Evolutionary conservation across 2,888 invertebrate species (phyloP).

Genomic region (Catocala sponsa): DNA sequence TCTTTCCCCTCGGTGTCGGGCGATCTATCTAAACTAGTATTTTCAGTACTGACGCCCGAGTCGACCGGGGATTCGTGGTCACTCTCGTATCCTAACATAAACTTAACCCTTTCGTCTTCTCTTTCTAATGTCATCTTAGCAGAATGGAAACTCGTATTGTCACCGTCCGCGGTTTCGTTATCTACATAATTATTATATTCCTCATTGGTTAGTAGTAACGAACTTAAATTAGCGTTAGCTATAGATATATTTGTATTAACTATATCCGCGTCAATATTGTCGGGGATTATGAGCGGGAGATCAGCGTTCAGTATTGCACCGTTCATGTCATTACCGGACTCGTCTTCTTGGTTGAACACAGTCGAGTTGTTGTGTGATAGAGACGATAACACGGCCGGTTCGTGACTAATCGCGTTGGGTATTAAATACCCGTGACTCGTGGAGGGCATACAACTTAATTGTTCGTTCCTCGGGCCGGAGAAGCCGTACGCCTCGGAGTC

Average conservation of each 20-base stretch:
- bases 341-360: conserved; percentile 80
- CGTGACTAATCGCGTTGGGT: conserved; percentile 89
- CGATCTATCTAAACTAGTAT: conserved; percentile 90
- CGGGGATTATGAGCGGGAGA: conserved; percentile 76
- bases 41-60: conserved; percentile 92
- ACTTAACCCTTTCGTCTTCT: conserved; percentile 76
- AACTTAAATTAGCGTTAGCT: conserved; percentile 89
- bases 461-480: conserved; percentile 74
- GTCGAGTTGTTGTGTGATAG: conserved; percentile 83
- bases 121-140: conserved; percentile 69
- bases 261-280: conserved; percentile 77
- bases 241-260: conserved; percentile 88
- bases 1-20: conserved; percentile 87
- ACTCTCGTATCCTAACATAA: conserved; percentile 84
- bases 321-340: conserved; percentile 57
- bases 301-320: conserved; percentile 68
- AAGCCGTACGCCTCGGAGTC: conserved; percentile 65
- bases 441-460: conserved; percentile 87
- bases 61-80: conserved; percentile 86
- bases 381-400: conserved; percentile 85
- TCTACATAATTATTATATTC: conserved; percentile 75
- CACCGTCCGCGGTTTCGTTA: conserved; percentile 59
- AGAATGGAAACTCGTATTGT: conserved; percentile 75
- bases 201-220: conserved; percentile 86
- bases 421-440: conserved; percentile 90